Evolutionary conservation across 2,888 invertebrate genomes (phyloP).

Genomic region (Didymodactylos carnosus): DNA sequence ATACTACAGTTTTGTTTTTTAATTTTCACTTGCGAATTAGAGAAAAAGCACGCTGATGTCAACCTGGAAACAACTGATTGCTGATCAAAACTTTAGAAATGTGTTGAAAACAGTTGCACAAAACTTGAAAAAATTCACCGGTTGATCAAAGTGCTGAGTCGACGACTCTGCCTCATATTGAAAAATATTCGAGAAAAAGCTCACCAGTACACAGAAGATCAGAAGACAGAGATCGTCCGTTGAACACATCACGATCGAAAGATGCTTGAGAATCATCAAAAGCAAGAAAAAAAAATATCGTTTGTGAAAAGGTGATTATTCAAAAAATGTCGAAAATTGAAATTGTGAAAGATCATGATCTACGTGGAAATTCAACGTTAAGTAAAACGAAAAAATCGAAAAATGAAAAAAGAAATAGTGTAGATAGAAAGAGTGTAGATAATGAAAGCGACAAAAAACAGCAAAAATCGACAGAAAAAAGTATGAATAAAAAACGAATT

Average conservation of each 20-base stretch:
- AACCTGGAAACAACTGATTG: background rate
- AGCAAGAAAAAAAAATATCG: background rate
- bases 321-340: background rate
- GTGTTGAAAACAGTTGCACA: too few species aligned
- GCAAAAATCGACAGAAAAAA: too few species aligned
- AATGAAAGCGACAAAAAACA: background rate
- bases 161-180: background rate
- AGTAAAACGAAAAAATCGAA: too few species aligned
- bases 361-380: too few species aligned
- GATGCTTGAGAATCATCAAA: background rate
- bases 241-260: background rate
- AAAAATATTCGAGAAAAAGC: background rate
- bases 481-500: too few species aligned
- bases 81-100: too few species aligned
- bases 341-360: background rate
- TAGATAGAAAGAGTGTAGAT: too few species aligned
- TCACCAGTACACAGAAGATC: too few species aligned
- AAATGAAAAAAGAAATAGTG: too few species aligned
- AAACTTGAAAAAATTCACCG: too few species aligned
- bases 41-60: background rate
- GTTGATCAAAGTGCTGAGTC: too few species aligned
- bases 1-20: background rate
- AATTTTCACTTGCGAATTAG: background rate
- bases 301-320: background rate
- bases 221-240: background rate